Evolutionary conservation across 2,113 vertebrate genomes (phyloP), one percentile per base, ranked within the genome.

Genomic region (Hemiprocne comata): DNA sequence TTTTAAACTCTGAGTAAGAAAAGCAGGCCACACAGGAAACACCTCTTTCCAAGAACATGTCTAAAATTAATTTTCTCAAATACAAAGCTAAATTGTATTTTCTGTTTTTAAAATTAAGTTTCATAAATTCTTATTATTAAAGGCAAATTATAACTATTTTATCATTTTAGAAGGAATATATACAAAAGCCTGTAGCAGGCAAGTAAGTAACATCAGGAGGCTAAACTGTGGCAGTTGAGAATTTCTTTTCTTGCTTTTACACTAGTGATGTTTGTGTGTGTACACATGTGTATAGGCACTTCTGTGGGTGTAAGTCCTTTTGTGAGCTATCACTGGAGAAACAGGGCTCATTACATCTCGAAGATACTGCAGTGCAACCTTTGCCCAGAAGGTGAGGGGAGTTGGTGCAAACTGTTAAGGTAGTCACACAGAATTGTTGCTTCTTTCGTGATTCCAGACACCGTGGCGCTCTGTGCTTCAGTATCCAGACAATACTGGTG

Each of bases 11-110:
- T 93, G 90, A 95, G n/a, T 58, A 89, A 83, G 81, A 42, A 90
- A 97, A 97, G 31, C 77, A 84, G 97, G 12, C 81, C 97, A 96
- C 96, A 97, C 62, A 96, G 94, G 96, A 97, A 93, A 80, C 55
- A 97, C 83, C 94, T 98, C 97, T 98, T 98, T 96, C 96, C 92
- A 89, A 96, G 92, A 89, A 94, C 92, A 95, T 65, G 96, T 97
- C 97, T 96, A 95, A 62, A 97, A 95, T 89, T 93, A 91, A 97
- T 98, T 95, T 46, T 8, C 84, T 96, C 93, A 94, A 95, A 97
- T 78, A 93, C 85, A 96, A 97, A 92, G 83, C 58, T 95, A 94
- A 95, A 96, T 89, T 94, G 25, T 7, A 90, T 94, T 95, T 97
- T 51, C 13, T 64, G 50, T 83, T 95, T 97, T 85, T 60, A 34